These are phyloP conservation scores for Lepus townsendii DNA, from an alignment of 2,797 vertebrate genomes.

Conservation along the genomic window DNA sequence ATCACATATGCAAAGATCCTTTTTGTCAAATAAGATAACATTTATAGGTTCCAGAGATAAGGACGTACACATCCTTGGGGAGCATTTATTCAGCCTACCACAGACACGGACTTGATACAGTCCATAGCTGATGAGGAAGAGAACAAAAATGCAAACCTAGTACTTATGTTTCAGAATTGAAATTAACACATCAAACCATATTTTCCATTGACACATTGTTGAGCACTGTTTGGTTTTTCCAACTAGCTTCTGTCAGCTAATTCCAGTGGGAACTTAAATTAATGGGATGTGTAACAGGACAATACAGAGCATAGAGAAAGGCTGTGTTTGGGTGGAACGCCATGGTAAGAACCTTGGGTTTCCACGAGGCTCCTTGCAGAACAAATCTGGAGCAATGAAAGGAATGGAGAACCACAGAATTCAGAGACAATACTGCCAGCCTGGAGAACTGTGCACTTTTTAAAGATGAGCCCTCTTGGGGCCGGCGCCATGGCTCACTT, in stretches of 20 bases:
- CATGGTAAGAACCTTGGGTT: background rate
- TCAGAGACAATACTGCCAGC: background rate
- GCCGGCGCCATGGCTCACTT: no score
- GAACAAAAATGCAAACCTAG: background rate
- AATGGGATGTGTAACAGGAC: background rate
- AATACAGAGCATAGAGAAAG: background rate
- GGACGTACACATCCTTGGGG: background rate
- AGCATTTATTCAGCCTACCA: background rate
- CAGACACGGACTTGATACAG: background rate
- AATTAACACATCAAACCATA: background rate
- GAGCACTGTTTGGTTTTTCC: background rate
- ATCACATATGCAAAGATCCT: background rate
- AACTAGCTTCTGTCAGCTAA: background rate
- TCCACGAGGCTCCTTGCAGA: background rate
- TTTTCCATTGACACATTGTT: background rate
- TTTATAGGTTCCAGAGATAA: background rate
- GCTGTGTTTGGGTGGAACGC: background rate
- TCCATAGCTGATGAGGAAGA: background rate
- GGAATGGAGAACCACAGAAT: background rate
- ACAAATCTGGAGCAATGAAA: background rate
- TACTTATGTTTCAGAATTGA: constrained; percentile 41
- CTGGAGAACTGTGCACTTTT: background rate
- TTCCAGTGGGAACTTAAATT: background rate
- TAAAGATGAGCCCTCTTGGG: background rate
- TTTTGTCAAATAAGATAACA: background rate